These are phyloP conservation scores for Crotalus viridis DNA, from an alignment of 2,113 vertebrate genomes.

Conservation along the genomic window DNA sequence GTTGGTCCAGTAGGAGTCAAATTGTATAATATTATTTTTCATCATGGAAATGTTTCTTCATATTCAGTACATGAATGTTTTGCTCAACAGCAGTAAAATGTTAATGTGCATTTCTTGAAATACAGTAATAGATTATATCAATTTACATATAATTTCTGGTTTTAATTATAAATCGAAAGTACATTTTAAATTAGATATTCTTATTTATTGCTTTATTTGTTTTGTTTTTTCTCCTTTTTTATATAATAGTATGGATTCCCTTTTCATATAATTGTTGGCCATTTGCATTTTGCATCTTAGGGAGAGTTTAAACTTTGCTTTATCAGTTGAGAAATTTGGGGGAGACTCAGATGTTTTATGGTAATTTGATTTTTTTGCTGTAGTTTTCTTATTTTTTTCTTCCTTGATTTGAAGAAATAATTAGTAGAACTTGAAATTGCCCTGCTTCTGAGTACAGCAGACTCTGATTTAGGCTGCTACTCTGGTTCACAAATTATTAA, in stretches of 20 bases:
- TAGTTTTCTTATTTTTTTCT: conserved; percentile 25
- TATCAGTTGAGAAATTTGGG: background rate
- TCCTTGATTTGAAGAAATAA: conserved; percentile 36
- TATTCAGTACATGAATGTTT: background rate
- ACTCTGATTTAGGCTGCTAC: conserved; percentile 50
- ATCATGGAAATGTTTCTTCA: background rate
- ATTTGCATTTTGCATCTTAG: background rate
- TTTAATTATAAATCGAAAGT: background rate
- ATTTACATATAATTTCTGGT: background rate
- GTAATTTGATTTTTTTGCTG: background rate
- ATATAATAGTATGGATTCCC: background rate
- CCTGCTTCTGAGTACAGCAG: conserved; percentile 33
- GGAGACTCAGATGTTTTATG: background rate
- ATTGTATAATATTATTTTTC: background rate
- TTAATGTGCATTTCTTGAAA: too few relatives aligned
- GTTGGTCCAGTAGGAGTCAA: background rate
- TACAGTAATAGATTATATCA: background rate
- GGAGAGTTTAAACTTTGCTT: background rate
- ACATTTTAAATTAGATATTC: background rate
- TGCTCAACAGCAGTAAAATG: background rate
- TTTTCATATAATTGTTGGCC: background rate
- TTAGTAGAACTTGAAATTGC: background rate
- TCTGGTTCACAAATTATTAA: conserved; percentile 26
- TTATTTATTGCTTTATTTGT: background rate
- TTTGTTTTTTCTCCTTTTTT: background rate